Conservation (phyloP, 2,113 vertebrate genomes). For the Puffinus mauretanicus region DNA sequence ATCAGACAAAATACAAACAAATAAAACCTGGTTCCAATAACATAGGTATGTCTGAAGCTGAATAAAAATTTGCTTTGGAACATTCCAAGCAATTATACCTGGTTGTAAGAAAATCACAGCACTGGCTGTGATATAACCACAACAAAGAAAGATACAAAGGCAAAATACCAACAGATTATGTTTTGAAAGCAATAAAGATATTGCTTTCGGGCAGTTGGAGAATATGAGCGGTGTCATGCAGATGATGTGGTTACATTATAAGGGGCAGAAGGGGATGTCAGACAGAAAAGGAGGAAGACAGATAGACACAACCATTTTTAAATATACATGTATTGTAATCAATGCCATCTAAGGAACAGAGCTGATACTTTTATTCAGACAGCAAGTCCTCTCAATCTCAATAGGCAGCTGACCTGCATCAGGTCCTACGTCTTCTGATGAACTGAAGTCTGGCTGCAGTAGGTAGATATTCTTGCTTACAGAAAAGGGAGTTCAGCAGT, state of each 20-base stretch:
- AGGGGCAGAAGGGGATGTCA: neutral
- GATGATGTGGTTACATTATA: neutral
- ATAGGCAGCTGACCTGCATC: neutral
- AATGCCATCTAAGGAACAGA: neutral
- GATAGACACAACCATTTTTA: neutral
- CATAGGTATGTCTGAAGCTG: constrained; percentile 3
- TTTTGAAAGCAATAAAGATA: neutral
- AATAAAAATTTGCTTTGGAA: neutral
- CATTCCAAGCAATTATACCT: constrained; percentile 33
- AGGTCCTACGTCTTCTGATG: neutral
- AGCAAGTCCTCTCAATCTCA: neutral
- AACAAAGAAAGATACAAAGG: constrained; percentile 8
- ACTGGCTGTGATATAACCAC: neutral
- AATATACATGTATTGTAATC: neutral
- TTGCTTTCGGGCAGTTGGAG: neutral
- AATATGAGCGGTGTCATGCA: neutral
- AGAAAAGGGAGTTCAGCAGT: neutral
- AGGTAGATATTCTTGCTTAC: neutral
- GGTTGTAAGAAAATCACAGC: neutral
- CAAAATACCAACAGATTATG: neutral
- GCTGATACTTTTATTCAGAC: neutral
- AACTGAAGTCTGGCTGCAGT: neutral
- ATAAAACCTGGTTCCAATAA: constrained; percentile 35
- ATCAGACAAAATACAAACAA: constrained; percentile 35
- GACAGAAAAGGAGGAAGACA: neutral